Evolutionary conservation across 1,140 invertebrate species (phyloP).

Genomic region (Spodoptera frugiperda): DNA sequence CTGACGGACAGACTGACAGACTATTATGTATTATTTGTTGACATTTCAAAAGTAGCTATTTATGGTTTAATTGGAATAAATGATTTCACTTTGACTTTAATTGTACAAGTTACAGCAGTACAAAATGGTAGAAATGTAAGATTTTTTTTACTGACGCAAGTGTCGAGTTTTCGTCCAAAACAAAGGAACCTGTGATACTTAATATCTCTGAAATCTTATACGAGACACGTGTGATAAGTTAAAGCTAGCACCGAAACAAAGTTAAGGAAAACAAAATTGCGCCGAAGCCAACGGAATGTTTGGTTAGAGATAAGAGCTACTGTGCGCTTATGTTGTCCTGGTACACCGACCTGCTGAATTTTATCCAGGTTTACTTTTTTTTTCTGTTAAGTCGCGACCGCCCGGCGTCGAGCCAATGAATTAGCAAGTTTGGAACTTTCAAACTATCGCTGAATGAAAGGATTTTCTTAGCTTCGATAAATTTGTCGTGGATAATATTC

Average conservation of each 20-base stretch:
- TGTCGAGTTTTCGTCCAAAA: neutral
- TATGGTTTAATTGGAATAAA: no score
- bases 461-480: neutral
- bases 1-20: no score
- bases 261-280: slow-evolving; percentile 36
- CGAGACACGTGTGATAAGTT: neutral
- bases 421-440: slow-evolving; percentile 5
- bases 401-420: neutral
- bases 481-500: neutral
- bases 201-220: slow-evolving; percentile 19
- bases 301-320: slow-evolving; percentile 12
- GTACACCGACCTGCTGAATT: neutral
- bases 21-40: no score
- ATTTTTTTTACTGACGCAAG: no score
- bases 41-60: no score
- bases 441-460: slow-evolving; percentile 1
- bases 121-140: no score
- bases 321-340: neutral
- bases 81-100: no score
- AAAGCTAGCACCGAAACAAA: slow-evolving; percentile 1
- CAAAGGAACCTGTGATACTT: neutral
- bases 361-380: slow-evolving; percentile 18
- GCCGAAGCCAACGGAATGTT: slow-evolving; percentile 6
- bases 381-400: slow-evolving; percentile 11
- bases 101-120: no score